Evolutionary conservation across 2,113 vertebrate species (phyloP).

Genomic region (Cynopterus brachyotis): DNA sequence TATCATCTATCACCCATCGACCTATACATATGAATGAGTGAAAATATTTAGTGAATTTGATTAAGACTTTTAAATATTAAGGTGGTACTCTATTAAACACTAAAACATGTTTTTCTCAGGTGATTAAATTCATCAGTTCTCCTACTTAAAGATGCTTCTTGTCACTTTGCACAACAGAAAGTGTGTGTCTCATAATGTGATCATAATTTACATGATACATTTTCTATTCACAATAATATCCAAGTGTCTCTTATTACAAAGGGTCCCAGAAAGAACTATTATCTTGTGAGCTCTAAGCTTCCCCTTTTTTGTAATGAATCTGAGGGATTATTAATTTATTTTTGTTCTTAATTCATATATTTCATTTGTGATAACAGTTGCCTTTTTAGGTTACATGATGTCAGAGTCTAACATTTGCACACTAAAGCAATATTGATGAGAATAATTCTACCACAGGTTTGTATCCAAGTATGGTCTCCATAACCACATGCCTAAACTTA

Average conservation of each 20-base stretch:
- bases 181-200: neutral
- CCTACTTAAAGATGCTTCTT: neutral
- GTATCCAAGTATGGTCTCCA: neutral
- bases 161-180: neutral
- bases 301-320: neutral
- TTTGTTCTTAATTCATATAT: neutral
- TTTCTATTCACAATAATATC: neutral
- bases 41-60: slow-evolving; percentile 20
- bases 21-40: neutral
- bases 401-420: neutral
- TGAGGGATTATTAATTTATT: neutral
- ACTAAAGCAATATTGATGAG: neutral
- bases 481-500: neutral
- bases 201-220: neutral
- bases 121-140: slow-evolving; percentile 17
- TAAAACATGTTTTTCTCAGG: neutral
- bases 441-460: neutral
- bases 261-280: neutral
- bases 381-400: neutral
- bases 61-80: slow-evolving; percentile 18
- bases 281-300: neutral
- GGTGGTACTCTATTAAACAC: neutral
- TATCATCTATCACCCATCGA: too few species aligned
- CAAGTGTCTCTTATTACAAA: neutral
- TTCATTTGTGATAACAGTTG: neutral